Evolutionary conservation across 2,113 vertebrate species (phyloP).

Genomic region (Chloroceryle aenea): DNA sequence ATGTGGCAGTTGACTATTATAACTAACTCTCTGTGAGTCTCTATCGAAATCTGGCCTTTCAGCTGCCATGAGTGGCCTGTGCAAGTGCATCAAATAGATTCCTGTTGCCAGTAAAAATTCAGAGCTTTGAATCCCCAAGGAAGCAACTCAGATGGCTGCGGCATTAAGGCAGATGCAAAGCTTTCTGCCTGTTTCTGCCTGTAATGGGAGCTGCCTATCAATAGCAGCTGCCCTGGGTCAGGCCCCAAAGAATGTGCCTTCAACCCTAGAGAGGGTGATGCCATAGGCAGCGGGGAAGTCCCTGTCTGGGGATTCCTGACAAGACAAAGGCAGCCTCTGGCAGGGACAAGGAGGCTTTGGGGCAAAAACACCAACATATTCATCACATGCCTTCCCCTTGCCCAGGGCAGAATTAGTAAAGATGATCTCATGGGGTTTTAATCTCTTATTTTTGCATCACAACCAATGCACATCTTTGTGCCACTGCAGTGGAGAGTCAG

Average conservation of each 20-base stretch:
- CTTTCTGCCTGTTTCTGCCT: not conserved
- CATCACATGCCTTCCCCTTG: not conserved
- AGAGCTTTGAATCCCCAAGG: not conserved
- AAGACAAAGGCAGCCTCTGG: slow-evolving; percentile 41
- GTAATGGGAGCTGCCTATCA: not conserved
- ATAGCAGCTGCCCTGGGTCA: not conserved
- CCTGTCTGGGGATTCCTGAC: not conserved
- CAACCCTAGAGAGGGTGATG: not conserved
- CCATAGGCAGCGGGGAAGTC: not conserved
- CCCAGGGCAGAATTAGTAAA: not conserved
- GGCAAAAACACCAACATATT: not conserved
- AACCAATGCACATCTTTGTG: slow-evolving; percentile 57
- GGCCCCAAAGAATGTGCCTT: not conserved
- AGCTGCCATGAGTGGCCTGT: not conserved
- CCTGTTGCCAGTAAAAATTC: not conserved
- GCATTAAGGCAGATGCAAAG: not conserved
- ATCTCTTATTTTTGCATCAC: not conserved
- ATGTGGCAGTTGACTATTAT: not conserved
- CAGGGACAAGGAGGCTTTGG: slow-evolving; percentile 5
- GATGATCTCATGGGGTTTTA: slow-evolving; percentile 60
- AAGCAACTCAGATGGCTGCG: not conserved
- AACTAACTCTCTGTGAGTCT: not conserved
- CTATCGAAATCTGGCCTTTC: not conserved
- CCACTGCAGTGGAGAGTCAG: not conserved
- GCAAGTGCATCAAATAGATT: not conserved